Evolutionary conservation across 2,797 vertebrate species (phyloP), one percentile per base, ranked within the genome.

Genomic region (Iguana delicatissima): DNA sequence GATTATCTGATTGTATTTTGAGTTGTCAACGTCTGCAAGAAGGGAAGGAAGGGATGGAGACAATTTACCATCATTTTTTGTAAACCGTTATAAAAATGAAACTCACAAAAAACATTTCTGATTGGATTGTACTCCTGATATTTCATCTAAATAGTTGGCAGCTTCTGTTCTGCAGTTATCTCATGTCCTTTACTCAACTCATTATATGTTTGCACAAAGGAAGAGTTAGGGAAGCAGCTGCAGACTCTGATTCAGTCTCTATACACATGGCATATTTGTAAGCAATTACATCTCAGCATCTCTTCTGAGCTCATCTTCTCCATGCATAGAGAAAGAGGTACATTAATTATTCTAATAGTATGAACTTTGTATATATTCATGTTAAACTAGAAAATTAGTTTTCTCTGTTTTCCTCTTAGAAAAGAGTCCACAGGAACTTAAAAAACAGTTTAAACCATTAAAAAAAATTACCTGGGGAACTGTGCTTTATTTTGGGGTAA

Each of bases 181-280:
- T 97, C 95, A 79, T 92, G 91, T 94, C 85, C 93, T 93, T 94
- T 94, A 93, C 91, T 91, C 89, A 93, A 89, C 82, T 96, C 77
- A 91, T 96, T 96, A 93, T 96, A 91, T 94, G 67, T 89, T 46
- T 90, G 76, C 84, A 97, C 94, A 97, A 97, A 96, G 90, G 0
- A 0, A 89, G 85, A 91, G 92, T 93, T 91, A 93, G 96, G 96
- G 95, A 46, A 93, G 93, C 97, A 98, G 97, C 96, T 97, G 97
- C 95, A 91, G 55, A 91, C 94, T 92, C 87, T 92, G 89, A 88
- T 96, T 92, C 69, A 74, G 50, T 81, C 94, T 96, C 96, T 96
- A 77, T 92, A 86, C 89, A 80, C 87, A 90, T 6, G 85, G 91
- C 64, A 14, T 94, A 92, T 94, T 95, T 96, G 94, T 85, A 95